Conservation (phyloP, 2,797 vertebrate species). For the Taenioides sp. region DNA sequence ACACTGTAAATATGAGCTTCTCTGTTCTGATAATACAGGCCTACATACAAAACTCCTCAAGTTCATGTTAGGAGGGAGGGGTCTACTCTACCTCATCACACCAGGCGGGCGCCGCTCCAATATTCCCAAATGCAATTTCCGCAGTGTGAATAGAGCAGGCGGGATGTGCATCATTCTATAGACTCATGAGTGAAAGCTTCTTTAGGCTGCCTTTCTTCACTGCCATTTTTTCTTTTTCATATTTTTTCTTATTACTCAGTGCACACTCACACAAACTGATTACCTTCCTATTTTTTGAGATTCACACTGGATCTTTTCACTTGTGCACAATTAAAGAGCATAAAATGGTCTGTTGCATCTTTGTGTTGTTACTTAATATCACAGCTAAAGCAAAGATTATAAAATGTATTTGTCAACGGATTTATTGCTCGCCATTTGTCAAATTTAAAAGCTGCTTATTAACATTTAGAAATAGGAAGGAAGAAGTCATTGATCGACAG, state of each 20-base stretch:
- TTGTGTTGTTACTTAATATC: neutral
- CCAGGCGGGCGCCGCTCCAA: slow-evolving; percentile 55
- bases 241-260: slow-evolving; percentile 28
- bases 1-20: slow-evolving; percentile 52
- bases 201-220: slow-evolving; percentile 38
- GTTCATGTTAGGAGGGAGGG: slow-evolving; percentile 26
- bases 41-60: slow-evolving; percentile 17
- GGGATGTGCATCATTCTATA: slow-evolving; percentile 64
- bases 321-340: slow-evolving; percentile 43
- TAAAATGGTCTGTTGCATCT: slow-evolving; percentile 14
- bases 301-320: slow-evolving; percentile 22
- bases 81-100: slow-evolving; percentile 55
- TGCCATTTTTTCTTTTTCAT: slow-evolving; percentile 3
- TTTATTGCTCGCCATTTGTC: neutral
- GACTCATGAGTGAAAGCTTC: slow-evolving; percentile 60
- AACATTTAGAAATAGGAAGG: neutral
- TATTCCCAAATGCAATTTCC: slow-evolving; percentile 75
- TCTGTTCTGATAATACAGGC: slow-evolving; percentile 41
- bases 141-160: slow-evolving; percentile 58
- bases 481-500: too few species aligned
- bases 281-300: slow-evolving; percentile 27
- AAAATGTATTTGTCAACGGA: neutral
- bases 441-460: neutral
- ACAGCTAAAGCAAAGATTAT: neutral
- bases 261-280: slow-evolving; percentile 16